Conservation (phyloP, 2,797 vertebrate species). For the Coranthus polyacanthus region DNA sequence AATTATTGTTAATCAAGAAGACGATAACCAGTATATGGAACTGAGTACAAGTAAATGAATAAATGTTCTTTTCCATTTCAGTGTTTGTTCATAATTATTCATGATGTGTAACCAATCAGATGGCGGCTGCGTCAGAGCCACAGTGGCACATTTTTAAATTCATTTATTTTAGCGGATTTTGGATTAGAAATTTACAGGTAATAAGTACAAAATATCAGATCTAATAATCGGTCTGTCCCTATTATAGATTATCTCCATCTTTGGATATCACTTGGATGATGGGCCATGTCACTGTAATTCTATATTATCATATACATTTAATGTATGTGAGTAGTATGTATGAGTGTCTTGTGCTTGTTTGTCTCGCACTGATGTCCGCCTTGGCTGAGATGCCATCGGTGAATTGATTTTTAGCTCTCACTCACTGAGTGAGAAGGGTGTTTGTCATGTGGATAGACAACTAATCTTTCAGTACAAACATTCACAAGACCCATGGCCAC, state of each 20-base stretch:
- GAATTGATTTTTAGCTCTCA: slow-evolving; percentile 85
- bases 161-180: too few species aligned
- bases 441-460: slow-evolving; percentile 85
- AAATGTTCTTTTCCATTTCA: too few species aligned
- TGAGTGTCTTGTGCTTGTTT: slow-evolving; percentile 65
- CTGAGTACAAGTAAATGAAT: too few species aligned
- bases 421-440: slow-evolving; percentile 76
- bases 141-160: too few species aligned
- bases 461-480: slow-evolving; percentile 85
- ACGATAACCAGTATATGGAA: too few species aligned
- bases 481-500: slow-evolving; percentile 78
- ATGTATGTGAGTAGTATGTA: slow-evolving; percentile 40
- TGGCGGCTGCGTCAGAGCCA: too few species aligned
- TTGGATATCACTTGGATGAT: slow-evolving; percentile 38
- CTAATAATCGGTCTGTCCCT: too few species aligned
- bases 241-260: neutral
- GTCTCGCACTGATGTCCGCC: slow-evolving; percentile 73
- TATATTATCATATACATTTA: slow-evolving; percentile 47
- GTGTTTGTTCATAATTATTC: too few species aligned
- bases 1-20: too few species aligned
- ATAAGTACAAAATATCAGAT: too few species aligned
- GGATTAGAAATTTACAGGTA: too few species aligned
- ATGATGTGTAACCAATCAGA: too few species aligned
- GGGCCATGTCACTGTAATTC: slow-evolving; percentile 53
- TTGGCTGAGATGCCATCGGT: slow-evolving; percentile 79